Conservation (phyloP, 2,888 invertebrate genomes). For the Eupithecia vulgata region DNA sequence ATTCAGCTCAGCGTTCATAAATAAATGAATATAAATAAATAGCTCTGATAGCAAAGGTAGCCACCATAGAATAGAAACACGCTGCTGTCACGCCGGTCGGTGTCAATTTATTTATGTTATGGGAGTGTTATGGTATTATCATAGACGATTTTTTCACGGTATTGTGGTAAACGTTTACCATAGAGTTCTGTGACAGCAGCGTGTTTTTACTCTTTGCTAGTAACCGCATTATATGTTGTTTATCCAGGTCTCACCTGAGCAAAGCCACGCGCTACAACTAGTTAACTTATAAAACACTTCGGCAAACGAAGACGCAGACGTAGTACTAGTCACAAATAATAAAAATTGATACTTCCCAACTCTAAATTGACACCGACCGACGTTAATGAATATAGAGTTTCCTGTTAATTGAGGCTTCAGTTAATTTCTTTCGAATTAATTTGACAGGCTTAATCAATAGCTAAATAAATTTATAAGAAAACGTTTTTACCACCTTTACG, state of each 20-base stretch:
- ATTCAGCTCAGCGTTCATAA: background rate
- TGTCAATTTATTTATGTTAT: no score
- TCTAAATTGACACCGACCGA: constrained; percentile 42
- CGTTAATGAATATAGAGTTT: constrained; percentile 44
- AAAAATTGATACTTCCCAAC: constrained; percentile 24
- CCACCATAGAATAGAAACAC: no score
- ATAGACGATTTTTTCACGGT: no score
- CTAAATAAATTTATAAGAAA: background rate
- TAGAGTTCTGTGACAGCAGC: no score
- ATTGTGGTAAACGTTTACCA: no score
- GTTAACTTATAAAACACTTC: background rate
- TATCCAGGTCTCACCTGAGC: background rate
- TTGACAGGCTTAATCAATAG: constrained; percentile 9
- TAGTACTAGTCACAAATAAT: constrained; percentile 19
- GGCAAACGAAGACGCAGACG: background rate
- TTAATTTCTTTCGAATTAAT: constrained; percentile 42
- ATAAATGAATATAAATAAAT: no score
- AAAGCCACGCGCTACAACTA: background rate
- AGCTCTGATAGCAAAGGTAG: no score
- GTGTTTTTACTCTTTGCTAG: no score
- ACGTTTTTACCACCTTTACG: no score
- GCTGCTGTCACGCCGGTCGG: no score
- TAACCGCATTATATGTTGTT: background rate
- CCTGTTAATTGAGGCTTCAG: constrained; percentile 39
- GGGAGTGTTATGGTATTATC: no score